These are phyloP conservation scores for Drosophila malerkotliana DNA, from an alignment of 1,140 invertebrate species.

Conservation along the genomic window DNA sequence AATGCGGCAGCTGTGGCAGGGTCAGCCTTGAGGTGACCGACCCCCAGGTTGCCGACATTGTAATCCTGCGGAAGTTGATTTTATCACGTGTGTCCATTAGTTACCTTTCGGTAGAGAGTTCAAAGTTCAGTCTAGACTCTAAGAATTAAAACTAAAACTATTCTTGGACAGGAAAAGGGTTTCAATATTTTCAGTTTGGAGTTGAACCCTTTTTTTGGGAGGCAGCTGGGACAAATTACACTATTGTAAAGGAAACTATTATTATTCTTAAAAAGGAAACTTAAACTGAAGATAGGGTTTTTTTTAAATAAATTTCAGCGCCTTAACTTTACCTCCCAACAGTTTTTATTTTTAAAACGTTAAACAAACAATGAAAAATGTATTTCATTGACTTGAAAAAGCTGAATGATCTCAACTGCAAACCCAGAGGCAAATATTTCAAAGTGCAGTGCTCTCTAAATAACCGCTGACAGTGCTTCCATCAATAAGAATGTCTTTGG, in stretches of 20 bases:
- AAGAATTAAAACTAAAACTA: slow-evolving; percentile 15
- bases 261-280: background rate
- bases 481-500: slow-evolving; percentile 63
- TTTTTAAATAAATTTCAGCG: background rate
- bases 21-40: slow-evolving; percentile 16
- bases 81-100: slow-evolving; percentile 74
- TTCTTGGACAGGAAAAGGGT: slow-evolving; percentile 1
- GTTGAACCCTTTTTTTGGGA: slow-evolving; percentile 5
- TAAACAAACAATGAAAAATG: background rate
- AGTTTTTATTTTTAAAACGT: background rate
- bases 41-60: slow-evolving; percentile 52
- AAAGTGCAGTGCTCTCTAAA: slow-evolving; percentile 31
- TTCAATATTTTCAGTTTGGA: slow-evolving; percentile 1
- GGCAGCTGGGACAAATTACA: background rate
- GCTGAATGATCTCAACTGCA: slow-evolving; percentile 17
- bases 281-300: background rate
- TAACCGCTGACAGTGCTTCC: slow-evolving; percentile 20
- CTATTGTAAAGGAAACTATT: background rate
- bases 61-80: slow-evolving; percentile 80
- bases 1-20: slow-evolving; percentile 60
- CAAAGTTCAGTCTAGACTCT: slow-evolving; percentile 34
- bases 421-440: slow-evolving; percentile 24
- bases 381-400: slow-evolving; percentile 12
- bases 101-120: slow-evolving; percentile 49
- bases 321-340: background rate